Conservation (phyloP, 2,113 vertebrate species). For the Nothocercus julius region DNA sequence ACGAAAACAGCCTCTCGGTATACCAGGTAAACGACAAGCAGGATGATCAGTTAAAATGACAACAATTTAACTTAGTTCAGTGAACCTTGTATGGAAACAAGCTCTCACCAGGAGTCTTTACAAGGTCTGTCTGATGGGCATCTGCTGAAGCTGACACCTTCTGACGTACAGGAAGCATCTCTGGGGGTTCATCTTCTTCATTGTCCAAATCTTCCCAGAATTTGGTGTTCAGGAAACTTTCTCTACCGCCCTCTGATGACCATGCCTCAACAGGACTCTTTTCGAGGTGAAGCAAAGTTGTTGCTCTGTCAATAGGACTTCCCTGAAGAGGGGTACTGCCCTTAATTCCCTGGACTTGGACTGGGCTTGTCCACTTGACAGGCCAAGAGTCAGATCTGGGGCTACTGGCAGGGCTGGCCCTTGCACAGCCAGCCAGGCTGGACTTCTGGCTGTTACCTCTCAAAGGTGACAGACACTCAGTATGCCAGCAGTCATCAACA, state of each 20-base stretch:
- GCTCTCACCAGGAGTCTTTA: conserved; percentile 85
- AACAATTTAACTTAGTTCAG: not conserved
- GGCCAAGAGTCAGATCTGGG: not conserved
- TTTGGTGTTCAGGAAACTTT: conserved; percentile 79
- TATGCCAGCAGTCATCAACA: conserved; percentile 69
- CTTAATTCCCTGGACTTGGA: not conserved
- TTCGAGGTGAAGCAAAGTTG: not conserved
- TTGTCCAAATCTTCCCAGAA: conserved; percentile 84
- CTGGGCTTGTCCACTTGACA: not conserved
- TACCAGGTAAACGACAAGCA: not conserved
- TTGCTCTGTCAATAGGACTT: not conserved
- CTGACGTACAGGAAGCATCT: conserved; percentile 73
- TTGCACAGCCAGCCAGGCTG: not conserved
- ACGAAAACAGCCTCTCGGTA: not conserved
- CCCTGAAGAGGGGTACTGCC: conserved; percentile 54
- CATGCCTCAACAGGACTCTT: not conserved
- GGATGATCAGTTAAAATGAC: not conserved
- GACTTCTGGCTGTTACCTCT: conserved; percentile 15
- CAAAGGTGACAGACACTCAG: conserved; percentile 51
- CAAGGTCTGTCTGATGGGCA: not conserved
- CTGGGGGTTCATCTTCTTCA: conserved; percentile 64
- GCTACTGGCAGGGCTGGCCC: not conserved
- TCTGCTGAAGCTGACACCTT: conserved; percentile 43
- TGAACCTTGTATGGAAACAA: not conserved
- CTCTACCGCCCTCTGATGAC: conserved; percentile 16